Conservation (phyloP, 1,140 invertebrate genomes). For the Diorhabda carinulata region DNA sequence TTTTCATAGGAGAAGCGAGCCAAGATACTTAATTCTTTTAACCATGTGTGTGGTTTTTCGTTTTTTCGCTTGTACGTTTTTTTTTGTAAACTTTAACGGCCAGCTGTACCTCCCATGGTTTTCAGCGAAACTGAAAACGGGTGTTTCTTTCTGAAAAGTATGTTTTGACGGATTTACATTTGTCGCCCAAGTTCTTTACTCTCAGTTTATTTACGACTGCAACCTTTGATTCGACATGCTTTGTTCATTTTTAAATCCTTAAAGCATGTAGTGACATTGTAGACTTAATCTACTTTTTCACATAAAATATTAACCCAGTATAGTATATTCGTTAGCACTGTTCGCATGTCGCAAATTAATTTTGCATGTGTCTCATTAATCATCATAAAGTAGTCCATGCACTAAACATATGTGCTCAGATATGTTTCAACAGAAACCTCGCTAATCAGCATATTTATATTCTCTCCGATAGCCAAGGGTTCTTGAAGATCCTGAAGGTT, state of each 20-base stretch:
- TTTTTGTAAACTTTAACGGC: not conserved
- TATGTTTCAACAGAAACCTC: no score
- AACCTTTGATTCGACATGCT: not conserved
- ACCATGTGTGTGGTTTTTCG: slow-evolving; percentile 16
- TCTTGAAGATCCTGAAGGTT: no score
- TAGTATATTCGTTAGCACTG: no score
- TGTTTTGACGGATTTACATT: slow-evolving; percentile 18
- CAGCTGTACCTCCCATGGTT: not conserved
- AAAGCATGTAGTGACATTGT: not conserved
- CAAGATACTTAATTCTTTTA: slow-evolving; percentile 7
- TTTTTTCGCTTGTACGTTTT: slow-evolving; percentile 5
- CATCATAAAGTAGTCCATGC: no score
- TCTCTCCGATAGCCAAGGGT: no score
- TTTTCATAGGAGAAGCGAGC: slow-evolving; percentile 16
- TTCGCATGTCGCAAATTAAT: no score
- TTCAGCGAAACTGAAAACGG: slow-evolving; percentile 4
- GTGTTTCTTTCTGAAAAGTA: slow-evolving; percentile 7
- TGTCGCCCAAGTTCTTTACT: slow-evolving; percentile 11
- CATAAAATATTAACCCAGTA: no score
- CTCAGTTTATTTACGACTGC: slow-evolving; percentile 10
- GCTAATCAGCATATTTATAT: no score
- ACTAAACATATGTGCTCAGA: no score
- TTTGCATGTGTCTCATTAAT: no score
- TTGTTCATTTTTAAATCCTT: not conserved
- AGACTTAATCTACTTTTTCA: not conserved